phyloP scores from a whole-genome alignment of 2,113 vertebrate genomes.

The Chascanopsetta lugubris region DNA sequence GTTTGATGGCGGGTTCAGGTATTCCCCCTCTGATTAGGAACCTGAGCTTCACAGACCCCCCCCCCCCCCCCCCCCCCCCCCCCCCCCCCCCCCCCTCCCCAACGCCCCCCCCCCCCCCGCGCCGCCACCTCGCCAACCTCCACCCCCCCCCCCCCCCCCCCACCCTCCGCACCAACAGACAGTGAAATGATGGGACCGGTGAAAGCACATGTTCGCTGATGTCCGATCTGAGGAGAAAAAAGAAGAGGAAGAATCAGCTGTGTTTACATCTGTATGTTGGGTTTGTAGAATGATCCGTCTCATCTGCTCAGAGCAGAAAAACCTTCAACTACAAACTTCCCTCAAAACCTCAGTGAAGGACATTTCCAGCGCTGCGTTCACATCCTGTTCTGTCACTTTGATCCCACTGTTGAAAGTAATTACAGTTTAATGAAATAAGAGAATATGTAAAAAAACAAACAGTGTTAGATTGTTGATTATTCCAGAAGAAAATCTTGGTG shows the following conservation, averaged over 20 bases:
- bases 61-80: constrained; percentile 10
- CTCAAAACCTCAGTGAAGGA: not conserved
- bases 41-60: constrained; percentile 63
- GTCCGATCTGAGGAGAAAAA: not conserved
- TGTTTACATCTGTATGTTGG: not conserved
- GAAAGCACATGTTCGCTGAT: constrained; percentile 18
- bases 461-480: too few relatives aligned
- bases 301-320: too few relatives aligned
- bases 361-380: not conserved
- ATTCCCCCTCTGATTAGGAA: constrained; percentile 75
- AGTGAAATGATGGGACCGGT: constrained; percentile 21
- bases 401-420: too few relatives aligned
- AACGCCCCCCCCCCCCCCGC: not conserved
- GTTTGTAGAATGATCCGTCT: not conserved
- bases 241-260: not conserved
- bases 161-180: constrained; percentile 4
- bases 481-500: too few relatives aligned
- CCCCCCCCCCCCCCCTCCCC: constrained; percentile 15
- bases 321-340: too few relatives aligned
- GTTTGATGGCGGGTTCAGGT: constrained; percentile 79
- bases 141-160: constrained; percentile 1
- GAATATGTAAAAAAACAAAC: too few relatives aligned
- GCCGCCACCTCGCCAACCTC: constrained; percentile 13
- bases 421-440: too few relatives aligned
- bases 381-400: not conserved